Evolutionary conservation across 2,888 invertebrate genomes (phyloP).

Genomic region (Lasiommata megera): DNA sequence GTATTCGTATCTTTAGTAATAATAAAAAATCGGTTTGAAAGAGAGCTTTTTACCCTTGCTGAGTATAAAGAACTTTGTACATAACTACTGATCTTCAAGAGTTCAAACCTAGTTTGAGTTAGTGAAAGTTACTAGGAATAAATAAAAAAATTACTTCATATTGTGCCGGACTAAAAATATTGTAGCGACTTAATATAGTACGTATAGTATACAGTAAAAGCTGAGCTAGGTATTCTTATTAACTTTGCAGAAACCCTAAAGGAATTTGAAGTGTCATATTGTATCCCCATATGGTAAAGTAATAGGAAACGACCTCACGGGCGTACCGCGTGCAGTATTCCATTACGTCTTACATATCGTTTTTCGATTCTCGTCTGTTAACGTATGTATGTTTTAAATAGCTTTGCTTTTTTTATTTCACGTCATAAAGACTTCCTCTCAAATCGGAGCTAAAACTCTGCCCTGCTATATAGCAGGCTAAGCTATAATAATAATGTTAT

Average conservation of each 20-base stretch:
- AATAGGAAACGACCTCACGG: slow-evolving; percentile 39
- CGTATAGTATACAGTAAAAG: too few relatives aligned
- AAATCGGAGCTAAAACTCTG: too few relatives aligned
- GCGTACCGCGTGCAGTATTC: slow-evolving; percentile 36
- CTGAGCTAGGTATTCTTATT: not conserved
- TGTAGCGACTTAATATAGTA: not conserved
- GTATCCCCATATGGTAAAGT: slow-evolving; percentile 48
- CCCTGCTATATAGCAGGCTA: too few relatives aligned
- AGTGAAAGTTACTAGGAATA: too few relatives aligned
- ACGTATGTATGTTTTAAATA: slow-evolving; percentile 7
- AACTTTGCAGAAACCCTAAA: slow-evolving; percentile 19
- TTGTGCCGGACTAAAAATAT: not conserved
- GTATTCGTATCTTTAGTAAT: too few relatives aligned
- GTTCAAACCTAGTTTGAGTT: too few relatives aligned
- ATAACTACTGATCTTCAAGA: too few relatives aligned
- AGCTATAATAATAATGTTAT: too few relatives aligned
- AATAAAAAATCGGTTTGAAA: too few relatives aligned
- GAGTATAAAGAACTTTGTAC: too few relatives aligned
- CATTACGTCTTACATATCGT: slow-evolving; percentile 31
- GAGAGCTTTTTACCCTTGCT: too few relatives aligned
- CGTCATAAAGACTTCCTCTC: not conserved
- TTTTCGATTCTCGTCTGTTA: slow-evolving; percentile 26
- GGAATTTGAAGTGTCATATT: slow-evolving; percentile 40
- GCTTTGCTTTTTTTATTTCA: not conserved
- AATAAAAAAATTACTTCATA: too few relatives aligned